phyloP scores from a whole-genome alignment of 2,797 vertebrate species.

The Dendrocincla fuliginosa region DNA sequence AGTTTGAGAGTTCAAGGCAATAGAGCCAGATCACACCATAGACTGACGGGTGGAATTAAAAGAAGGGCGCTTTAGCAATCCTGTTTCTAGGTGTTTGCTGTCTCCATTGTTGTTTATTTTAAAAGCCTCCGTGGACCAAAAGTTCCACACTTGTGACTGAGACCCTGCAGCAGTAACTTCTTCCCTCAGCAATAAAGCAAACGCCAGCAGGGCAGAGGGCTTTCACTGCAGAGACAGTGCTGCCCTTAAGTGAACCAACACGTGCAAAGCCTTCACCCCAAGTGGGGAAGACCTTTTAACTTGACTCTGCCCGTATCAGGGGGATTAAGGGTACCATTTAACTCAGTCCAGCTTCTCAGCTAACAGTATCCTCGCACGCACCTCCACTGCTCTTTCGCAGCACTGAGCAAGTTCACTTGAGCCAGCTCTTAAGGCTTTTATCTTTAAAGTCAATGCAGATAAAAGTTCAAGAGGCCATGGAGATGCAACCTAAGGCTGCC shows the following conservation, averaged over 20 bases:
- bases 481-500: not conserved
- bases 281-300: slow-evolving; percentile 65
- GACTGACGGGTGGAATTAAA: not conserved
- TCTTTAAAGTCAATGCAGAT: slow-evolving; percentile 1
- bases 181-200: not conserved
- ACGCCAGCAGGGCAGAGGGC: not conserved
- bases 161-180: not conserved
- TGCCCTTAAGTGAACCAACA: slow-evolving; percentile 65
- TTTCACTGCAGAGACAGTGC: not conserved
- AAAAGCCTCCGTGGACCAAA: not conserved
- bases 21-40: not conserved
- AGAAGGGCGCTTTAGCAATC: not conserved
- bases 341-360: slow-evolving; percentile 58
- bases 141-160: not conserved
- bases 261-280: slow-evolving; percentile 51
- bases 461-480: not conserved
- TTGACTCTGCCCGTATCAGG: slow-evolving; percentile 50
- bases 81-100: not conserved
- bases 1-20: not conserved
- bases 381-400: slow-evolving; percentile 41
- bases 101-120: not conserved
- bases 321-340: slow-evolving; percentile 72
- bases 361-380: slow-evolving; percentile 61
- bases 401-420: slow-evolving; percentile 9
- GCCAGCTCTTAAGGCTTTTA: slow-evolving; percentile 50